These are phyloP conservation scores for Procavia capensis DNA, from an alignment of 2,113 vertebrate genomes.

Conservation along the genomic window DNA sequence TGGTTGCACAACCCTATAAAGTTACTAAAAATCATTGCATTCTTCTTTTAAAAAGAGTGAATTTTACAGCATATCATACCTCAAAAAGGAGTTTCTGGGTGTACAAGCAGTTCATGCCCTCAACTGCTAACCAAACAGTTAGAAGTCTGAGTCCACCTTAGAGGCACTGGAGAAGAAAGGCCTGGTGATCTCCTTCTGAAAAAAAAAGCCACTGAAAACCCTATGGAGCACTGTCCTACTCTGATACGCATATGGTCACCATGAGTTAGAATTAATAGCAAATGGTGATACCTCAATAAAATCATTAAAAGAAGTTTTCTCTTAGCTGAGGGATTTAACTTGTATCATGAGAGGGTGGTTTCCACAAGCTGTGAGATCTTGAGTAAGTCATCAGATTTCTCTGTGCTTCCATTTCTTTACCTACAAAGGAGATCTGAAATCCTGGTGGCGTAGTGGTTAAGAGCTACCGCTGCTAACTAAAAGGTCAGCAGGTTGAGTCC, in stretches of 20 bases:
- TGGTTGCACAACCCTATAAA: background rate
- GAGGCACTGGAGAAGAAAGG: no score
- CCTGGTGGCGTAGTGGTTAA: no score
- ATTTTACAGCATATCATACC: no score
- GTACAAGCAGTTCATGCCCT: no score
- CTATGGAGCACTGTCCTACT: background rate
- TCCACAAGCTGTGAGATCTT: background rate
- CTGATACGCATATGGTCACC: background rate
- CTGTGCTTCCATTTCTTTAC: background rate
- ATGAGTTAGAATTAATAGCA: background rate
- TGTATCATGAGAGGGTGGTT: background rate
- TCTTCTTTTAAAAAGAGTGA: background rate
- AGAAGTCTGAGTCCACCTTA: no score
- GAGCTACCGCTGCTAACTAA: no score
- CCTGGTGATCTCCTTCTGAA: background rate
- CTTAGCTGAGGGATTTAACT: background rate
- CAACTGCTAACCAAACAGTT: no score
- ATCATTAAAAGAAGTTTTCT: background rate
- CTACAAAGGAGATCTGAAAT: fast-evolving
- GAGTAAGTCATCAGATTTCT: background rate
- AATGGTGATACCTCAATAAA: background rate
- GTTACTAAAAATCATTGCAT: no score
- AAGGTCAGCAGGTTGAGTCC: no score
- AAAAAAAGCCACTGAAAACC: background rate
- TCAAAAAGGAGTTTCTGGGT: no score